Conservation (phyloP, 1,140 invertebrate genomes). For the Bombus polaris region DNA sequence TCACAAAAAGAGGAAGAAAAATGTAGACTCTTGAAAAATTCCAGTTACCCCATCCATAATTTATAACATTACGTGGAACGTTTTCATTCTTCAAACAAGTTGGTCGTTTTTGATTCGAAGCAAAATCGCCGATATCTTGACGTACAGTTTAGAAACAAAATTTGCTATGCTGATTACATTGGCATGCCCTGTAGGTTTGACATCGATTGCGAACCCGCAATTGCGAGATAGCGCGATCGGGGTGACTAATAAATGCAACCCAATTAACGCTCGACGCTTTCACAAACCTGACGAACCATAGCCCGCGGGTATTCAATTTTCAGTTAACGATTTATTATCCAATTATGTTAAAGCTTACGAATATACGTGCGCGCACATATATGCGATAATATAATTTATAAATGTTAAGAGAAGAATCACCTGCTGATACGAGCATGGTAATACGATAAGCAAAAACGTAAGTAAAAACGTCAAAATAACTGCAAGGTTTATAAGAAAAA, state of each 20-base stretch:
- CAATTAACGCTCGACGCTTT: conserved; percentile 23
- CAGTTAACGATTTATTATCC: conserved; percentile 7
- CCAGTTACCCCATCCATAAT: background rate
- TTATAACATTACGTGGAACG: background rate
- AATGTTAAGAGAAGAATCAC: background rate
- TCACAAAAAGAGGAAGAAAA: background rate
- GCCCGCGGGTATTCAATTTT: conserved; percentile 8
- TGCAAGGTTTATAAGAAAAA: too few species aligned
- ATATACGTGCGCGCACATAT: background rate
- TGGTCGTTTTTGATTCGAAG: background rate
- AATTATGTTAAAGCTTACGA: background rate
- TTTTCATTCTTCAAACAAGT: background rate
- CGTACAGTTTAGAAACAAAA: background rate
- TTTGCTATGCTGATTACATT: background rate
- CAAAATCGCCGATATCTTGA: background rate
- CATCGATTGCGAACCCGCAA: conserved; percentile 12
- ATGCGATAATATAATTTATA: background rate
- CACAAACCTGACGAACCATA: conserved; percentile 2
- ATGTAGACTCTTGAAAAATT: too few species aligned
- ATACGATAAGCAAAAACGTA: background rate
- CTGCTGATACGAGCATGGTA: background rate
- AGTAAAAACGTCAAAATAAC: too few species aligned
- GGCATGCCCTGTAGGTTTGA: background rate
- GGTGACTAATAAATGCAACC: conserved; percentile 29
- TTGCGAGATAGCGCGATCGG: conserved; percentile 24